Evolutionary conservation across 2,113 vertebrate species (phyloP).

Genomic region (Clarias magur): DNA sequence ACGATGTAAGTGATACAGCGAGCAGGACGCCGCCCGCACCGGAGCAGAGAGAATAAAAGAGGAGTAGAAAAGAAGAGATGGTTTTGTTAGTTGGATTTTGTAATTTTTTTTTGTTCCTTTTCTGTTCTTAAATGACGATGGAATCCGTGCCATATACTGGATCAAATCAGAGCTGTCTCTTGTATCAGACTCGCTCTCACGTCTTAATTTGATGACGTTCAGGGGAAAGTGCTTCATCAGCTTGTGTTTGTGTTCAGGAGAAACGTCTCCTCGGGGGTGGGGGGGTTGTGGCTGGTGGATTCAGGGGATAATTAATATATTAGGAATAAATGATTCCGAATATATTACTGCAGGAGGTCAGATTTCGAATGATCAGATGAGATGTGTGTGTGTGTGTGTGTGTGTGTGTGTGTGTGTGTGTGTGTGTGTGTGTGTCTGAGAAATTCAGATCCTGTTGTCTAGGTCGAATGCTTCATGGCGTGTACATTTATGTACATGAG

Average conservation of each 20-base stretch:
- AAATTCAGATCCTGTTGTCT: too few relatives aligned
- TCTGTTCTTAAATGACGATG: too few relatives aligned
- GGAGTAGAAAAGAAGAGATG: background rate
- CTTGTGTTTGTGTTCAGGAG: background rate
- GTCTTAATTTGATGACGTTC: background rate
- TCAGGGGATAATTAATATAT: background rate
- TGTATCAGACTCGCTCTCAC: too few relatives aligned
- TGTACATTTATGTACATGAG: too few relatives aligned
- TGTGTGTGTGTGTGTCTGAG: too few relatives aligned
- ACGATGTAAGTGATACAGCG: constrained; percentile 19
- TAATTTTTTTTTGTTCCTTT: background rate
- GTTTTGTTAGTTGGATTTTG: too few relatives aligned
- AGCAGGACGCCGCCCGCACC: constrained; percentile 9
- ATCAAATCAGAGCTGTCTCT: too few relatives aligned
- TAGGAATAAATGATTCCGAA: background rate
- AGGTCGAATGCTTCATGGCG: too few relatives aligned
- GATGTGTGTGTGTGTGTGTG: too few relatives aligned
- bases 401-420: too few relatives aligned
- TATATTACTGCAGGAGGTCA: background rate
- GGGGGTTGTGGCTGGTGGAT: background rate
- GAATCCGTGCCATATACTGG: too few relatives aligned
- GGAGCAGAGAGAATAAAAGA: constrained; percentile 6
- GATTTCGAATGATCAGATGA: background rate
- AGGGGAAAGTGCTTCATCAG: constrained; percentile 1
- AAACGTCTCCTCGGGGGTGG: background rate